Conservation (phyloP, 2,113 vertebrate species). For the Epinephelus lanceolatus region DNA sequence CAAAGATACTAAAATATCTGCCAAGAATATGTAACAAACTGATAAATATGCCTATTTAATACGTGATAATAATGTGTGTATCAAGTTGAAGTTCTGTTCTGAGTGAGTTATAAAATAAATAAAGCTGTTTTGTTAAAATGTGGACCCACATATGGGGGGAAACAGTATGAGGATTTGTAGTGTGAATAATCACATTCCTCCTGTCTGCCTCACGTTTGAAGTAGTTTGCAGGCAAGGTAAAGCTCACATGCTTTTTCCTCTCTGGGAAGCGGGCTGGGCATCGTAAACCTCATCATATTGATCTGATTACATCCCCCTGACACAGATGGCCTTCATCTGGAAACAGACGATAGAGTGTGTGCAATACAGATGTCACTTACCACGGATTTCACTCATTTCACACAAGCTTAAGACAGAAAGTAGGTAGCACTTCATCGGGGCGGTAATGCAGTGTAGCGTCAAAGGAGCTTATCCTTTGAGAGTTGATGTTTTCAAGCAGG, state of each 20-base stretch:
- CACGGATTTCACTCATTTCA: constrained; percentile 73
- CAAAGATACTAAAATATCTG: background rate
- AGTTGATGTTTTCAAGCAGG: constrained; percentile 76
- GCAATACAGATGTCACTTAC: constrained; percentile 73
- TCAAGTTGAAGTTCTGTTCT: background rate
- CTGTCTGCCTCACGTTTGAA: background rate
- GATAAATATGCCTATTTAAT: background rate
- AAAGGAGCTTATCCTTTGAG: constrained; percentile 79
- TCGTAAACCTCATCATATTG: constrained; percentile 52
- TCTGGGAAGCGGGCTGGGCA: background rate
- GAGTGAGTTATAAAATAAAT: background rate
- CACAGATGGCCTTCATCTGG: constrained; percentile 58
- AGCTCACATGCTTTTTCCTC: background rate
- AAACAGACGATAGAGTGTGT: constrained; percentile 18
- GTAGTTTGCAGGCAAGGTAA: background rate
- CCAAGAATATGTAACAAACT: background rate
- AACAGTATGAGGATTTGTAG: background rate
- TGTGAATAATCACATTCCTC: constrained; percentile 9
- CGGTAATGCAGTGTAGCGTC: constrained; percentile 58
- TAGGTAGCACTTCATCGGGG: constrained; percentile 55
- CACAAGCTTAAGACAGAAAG: constrained; percentile 76
- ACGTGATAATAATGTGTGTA: background rate
- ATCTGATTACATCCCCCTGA: constrained; percentile 57
- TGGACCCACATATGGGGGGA: background rate
- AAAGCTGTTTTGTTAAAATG: background rate